phyloP scores from a whole-genome alignment of 2,797 vertebrate genomes.

The Yasuhikotakia modesta region DNA sequence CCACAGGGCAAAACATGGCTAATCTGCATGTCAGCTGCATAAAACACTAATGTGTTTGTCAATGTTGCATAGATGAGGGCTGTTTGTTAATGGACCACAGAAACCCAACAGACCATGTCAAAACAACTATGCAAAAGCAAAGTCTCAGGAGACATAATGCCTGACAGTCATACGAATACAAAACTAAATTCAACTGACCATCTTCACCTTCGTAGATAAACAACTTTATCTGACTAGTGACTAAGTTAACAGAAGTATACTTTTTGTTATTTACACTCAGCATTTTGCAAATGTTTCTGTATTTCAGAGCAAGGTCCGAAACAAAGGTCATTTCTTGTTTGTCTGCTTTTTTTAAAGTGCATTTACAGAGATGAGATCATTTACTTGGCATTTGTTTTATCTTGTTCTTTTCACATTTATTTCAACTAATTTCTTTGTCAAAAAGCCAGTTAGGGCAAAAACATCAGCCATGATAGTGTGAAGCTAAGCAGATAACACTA shows the following conservation, averaged over 20 bases:
- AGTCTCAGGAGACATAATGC: neutral
- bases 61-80: neutral
- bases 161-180: neutral
- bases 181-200: slow-evolving; percentile 8
- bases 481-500: neutral
- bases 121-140: slow-evolving; percentile 9
- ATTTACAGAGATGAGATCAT: slow-evolving; percentile 10
- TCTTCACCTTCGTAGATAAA: neutral
- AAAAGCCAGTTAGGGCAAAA: neutral
- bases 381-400: slow-evolving; percentile 16
- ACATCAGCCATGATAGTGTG: neutral
- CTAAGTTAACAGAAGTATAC: slow-evolving; percentile 2
- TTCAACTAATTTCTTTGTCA: neutral
- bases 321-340: slow-evolving; percentile 34
- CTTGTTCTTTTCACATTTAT: slow-evolving; percentile 4
- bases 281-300: slow-evolving; percentile 39
- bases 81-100: slow-evolving; percentile 18
- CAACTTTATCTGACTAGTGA: slow-evolving; percentile 1
- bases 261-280: slow-evolving; percentile 17
- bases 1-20: neutral
- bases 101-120: slow-evolving; percentile 6
- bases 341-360: neutral
- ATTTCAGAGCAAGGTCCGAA: slow-evolving; percentile 14
- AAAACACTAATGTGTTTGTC: neutral
- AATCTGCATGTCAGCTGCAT: neutral